Evolutionary conservation across 2,888 invertebrate genomes (phyloP).

Genomic region (Bembecia ichneumoniformis): DNA sequence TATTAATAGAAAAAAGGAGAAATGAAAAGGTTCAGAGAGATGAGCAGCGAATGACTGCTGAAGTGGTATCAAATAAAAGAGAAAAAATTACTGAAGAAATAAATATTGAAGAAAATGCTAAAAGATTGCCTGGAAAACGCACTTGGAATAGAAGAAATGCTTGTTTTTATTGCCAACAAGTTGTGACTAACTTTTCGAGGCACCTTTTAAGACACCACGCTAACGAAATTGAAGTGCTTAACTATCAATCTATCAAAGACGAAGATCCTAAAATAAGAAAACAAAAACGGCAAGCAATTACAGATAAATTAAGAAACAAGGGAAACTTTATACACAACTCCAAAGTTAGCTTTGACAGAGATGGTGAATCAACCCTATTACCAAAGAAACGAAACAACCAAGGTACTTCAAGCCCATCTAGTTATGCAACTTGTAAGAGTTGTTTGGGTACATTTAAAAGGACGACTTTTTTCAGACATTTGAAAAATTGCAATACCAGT

Average conservation of each 20-base stretch:
- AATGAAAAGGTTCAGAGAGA: background rate
- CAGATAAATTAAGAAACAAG: constrained; percentile 6
- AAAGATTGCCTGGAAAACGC: background rate
- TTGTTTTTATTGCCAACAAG: constrained; percentile 5
- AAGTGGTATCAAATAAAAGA: background rate
- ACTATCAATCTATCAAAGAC: constrained; percentile 4
- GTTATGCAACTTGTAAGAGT: constrained; percentile 4
- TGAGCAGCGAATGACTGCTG: no score
- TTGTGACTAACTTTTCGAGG: constrained; percentile 1
- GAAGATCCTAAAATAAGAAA: constrained; percentile 5
- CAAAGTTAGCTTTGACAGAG: constrained; percentile 3
- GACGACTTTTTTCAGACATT: no score
- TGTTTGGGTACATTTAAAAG: no score
- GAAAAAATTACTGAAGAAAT: background rate
- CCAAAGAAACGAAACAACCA: constrained; percentile 1
- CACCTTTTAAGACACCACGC: constrained; percentile 2
- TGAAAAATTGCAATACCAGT: no score
- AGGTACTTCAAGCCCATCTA: background rate
- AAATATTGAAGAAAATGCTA: background rate
- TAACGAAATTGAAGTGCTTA: constrained; percentile 2
- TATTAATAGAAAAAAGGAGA: no score
- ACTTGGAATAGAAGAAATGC: constrained; percentile 6
- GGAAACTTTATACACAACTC: constrained; percentile 9
- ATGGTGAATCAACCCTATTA: background rate
- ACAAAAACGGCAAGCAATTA: constrained; percentile 3